Evolutionary conservation across 2,113 vertebrate species (phyloP).

Genomic region (Cricetomys ansorgei): DNA sequence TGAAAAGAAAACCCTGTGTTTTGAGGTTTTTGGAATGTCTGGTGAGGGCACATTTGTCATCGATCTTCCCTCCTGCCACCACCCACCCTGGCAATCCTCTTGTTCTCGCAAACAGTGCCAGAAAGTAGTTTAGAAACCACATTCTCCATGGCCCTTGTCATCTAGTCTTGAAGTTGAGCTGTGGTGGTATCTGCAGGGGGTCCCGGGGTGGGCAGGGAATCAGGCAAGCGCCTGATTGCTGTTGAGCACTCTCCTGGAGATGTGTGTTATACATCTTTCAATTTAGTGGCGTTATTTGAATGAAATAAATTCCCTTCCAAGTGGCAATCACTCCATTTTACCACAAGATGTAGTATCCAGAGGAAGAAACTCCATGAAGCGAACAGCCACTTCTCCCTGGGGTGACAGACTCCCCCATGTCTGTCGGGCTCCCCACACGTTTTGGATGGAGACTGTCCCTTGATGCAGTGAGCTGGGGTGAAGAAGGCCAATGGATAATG

Average conservation of each 20-base stretch:
- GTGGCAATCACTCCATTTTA: constrained; percentile 32
- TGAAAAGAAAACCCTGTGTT: neutral
- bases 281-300: constrained; percentile 59
- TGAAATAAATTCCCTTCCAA: constrained; percentile 64
- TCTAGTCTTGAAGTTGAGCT: constrained; percentile 50
- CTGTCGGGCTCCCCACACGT: neutral
- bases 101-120: constrained; percentile 6
- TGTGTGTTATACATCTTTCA: constrained; percentile 60
- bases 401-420: neutral
- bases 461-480: neutral
- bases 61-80: neutral
- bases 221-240: constrained; percentile 27
- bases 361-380: neutral
- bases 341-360: constrained; percentile 1
- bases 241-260: constrained; percentile 61
- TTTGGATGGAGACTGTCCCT: neutral
- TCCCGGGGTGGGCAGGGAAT: constrained; percentile 40
- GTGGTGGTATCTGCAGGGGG: neutral
- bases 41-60: neutral
- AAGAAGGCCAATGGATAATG: neutral
- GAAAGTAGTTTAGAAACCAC: constrained; percentile 67
- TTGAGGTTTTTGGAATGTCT: constrained; percentile 20
- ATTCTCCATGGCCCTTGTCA: neutral
- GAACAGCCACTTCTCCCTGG: neutral
- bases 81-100: neutral